These are phyloP conservation scores for Acropora tenuis DNA, from an alignment of 64 coral and sea anemone genomes.

Conservation along the genomic window DNA sequence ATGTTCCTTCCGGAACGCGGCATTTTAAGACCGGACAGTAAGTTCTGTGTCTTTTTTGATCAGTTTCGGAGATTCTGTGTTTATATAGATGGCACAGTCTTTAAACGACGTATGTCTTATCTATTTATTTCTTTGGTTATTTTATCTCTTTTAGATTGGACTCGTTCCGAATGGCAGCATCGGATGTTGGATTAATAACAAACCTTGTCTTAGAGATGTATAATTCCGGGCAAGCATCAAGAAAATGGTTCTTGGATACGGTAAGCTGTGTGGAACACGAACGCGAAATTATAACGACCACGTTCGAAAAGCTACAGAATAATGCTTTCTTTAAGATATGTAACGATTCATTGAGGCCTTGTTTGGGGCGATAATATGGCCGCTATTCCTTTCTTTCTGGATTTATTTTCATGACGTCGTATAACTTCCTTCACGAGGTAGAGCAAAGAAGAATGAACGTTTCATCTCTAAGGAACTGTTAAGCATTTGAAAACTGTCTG, in stretches of 20 bases:
- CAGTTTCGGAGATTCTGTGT: not conserved
- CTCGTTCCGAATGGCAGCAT: constrained; percentile 78
- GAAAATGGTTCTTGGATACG: constrained; percentile 84
- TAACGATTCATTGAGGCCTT: no score
- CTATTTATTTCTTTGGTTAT: not conserved
- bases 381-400: no score
- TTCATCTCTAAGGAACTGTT: no score
- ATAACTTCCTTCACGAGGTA: no score
- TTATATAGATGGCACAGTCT: not conserved
- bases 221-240: constrained; percentile 67
- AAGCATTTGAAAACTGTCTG: no score
- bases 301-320: no score
- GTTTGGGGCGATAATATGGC: no score
- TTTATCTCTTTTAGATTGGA: constrained; percentile 49
- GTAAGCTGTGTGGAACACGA: not conserved
- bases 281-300: not conserved
- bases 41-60: not conserved
- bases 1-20: constrained; percentile 55
- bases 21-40: constrained; percentile 89
- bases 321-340: no score
- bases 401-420: no score
- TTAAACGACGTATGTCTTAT: not conserved
- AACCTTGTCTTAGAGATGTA: constrained; percentile 72
- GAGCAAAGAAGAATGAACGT: no score
- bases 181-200: constrained; percentile 72